Evolutionary conservation across 2,113 vertebrate species (phyloP).

Genomic region (Amazona guildingii): DNA sequence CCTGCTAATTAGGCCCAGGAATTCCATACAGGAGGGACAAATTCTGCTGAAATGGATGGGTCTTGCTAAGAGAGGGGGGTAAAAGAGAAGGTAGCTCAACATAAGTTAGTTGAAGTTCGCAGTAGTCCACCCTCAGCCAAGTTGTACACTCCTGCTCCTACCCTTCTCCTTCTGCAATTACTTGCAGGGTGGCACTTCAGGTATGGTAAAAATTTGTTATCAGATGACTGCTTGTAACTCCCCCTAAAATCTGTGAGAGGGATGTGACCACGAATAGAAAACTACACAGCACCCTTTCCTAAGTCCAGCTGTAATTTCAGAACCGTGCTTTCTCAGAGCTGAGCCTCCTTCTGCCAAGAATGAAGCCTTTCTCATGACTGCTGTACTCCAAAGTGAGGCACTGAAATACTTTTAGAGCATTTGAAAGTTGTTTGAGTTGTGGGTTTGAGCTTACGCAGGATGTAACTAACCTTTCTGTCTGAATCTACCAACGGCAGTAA

Average conservation of each 20-base stretch:
- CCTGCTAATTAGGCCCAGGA: neutral
- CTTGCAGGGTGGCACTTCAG: neutral
- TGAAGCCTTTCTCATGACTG: neutral
- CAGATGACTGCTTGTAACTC: neutral
- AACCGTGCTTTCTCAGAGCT: neutral
- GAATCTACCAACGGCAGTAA: neutral
- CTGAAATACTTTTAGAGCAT: neutral
- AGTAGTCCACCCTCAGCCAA: neutral
- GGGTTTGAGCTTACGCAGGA: neutral
- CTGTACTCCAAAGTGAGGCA: neutral
- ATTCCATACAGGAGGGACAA: neutral
- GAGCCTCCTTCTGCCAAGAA: neutral
- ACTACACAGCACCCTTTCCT: neutral
- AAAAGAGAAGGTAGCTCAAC: neutral
- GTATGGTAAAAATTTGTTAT: slow-evolving; percentile 23
- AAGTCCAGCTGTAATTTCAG: slow-evolving; percentile 1
- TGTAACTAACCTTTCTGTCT: neutral
- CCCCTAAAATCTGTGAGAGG: neutral
- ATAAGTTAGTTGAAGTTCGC: neutral
- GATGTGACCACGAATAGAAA: slow-evolving; percentile 24
- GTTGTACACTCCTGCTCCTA: neutral
- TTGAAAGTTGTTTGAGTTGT: neutral
- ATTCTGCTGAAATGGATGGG: neutral
- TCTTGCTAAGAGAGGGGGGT: neutral
- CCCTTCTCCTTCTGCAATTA: neutral